Percentiles rank a stretch among this genome's conserved stretches.
These are phyloP conservation scores for Hystrix cristata DNA, from an alignment of 2,113 vertebrate species.

Conservation along the genomic window DNA sequence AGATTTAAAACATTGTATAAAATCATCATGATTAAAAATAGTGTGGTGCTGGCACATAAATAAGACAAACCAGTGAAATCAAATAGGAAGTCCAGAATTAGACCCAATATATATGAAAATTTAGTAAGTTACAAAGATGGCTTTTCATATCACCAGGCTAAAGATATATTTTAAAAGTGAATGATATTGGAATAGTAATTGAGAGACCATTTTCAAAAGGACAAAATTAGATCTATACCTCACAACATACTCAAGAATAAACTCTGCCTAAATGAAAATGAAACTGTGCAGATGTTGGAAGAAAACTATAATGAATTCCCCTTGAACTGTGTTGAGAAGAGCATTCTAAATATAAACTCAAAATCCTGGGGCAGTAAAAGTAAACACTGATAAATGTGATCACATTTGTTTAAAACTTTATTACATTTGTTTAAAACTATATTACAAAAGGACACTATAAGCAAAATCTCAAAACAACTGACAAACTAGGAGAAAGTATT, in stretches of 20 bases:
- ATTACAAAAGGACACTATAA: background rate
- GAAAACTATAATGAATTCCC: background rate
- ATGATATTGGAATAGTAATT: background rate
- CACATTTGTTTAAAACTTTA: background rate
- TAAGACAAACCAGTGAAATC: background rate
- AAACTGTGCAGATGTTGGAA: background rate
- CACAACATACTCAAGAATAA: background rate
- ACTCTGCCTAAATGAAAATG: background rate
- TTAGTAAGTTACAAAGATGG: background rate
- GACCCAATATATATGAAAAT: background rate
- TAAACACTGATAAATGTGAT: background rate
- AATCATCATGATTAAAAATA: background rate
- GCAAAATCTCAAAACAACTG: background rate
- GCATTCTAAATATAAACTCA: background rate
- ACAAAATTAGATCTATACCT: background rate
- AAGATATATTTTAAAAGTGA: background rate
- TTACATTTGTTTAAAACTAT: background rate
- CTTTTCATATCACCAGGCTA: background rate
- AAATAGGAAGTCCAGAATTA: background rate
- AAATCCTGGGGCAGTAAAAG: background rate
- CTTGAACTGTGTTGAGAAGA: background rate
- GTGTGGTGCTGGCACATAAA: background rate
- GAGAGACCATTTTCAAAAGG: background rate
- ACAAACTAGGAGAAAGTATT: background rate
- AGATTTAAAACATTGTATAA: background rate